Conservation (phyloP, 2,797 vertebrate genomes). For the Periparus ater region DNA sequence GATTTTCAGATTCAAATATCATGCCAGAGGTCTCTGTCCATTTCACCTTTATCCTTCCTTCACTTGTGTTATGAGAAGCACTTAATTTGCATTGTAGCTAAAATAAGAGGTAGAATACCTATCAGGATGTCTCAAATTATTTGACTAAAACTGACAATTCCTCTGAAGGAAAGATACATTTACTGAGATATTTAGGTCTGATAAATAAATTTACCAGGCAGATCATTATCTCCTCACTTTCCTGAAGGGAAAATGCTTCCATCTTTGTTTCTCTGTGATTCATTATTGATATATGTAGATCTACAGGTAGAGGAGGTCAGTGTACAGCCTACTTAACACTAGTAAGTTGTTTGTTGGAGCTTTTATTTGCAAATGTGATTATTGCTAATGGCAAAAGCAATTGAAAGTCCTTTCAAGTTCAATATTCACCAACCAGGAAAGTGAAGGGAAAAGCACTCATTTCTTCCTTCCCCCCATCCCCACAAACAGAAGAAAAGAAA, state of each 20-base stretch:
- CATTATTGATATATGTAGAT: neutral
- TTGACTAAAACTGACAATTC: neutral
- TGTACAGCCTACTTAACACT: neutral
- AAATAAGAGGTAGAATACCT: neutral
- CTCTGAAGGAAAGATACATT: neutral
- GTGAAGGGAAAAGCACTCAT: neutral
- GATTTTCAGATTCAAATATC: neutral
- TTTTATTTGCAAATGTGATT: neutral
- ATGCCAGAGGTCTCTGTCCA: neutral
- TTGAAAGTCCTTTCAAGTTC: neutral
- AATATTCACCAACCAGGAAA: neutral
- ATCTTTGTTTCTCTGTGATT: neutral
- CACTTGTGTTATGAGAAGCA: neutral
- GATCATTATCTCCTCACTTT: neutral
- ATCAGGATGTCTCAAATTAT: neutral
- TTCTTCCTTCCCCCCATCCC: neutral
- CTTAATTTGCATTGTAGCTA: neutral
- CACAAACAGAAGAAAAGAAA: neutral
- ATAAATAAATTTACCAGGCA: neutral
- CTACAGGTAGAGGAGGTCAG: neutral
- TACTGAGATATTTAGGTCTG: neutral
- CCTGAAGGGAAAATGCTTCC: neutral
- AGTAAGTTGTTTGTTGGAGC: neutral
- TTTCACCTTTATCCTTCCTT: neutral
- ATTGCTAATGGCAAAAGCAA: neutral